A percentile compares a stretch with the other conserved stretches of the same genome.
Conservation (phyloP, 2,797 vertebrate genomes). For the Euthynnus affinis region DNA sequence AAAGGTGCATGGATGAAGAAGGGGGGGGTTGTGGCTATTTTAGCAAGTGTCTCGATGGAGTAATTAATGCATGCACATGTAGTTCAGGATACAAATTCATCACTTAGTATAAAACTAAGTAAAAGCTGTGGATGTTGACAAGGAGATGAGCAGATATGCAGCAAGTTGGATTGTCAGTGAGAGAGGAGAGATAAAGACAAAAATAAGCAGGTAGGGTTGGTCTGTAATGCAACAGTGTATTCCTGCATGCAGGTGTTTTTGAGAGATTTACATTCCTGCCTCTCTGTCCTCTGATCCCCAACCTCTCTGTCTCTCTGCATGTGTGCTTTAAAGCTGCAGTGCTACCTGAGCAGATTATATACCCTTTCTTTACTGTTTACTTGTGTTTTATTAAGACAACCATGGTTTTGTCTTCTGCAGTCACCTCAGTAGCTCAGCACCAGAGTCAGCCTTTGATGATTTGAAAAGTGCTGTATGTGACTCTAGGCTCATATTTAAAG, state of each 20-base stretch:
- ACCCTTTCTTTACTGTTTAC: conserved; percentile 33
- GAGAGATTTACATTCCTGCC: conserved; percentile 60
- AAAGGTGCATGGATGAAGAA: conserved; percentile 65
- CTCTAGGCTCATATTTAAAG: not conserved
- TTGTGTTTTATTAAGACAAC: conserved; percentile 53
- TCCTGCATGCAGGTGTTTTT: conserved; percentile 60
- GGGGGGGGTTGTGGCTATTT: conserved; percentile 55
- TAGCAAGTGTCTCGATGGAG: conserved; percentile 60
- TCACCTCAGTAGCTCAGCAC: conserved; percentile 1
- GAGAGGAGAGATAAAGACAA: conserved; percentile 24
- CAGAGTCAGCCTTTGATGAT: conserved; percentile 8
- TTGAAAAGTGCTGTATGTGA: not conserved
- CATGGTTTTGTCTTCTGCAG: conserved; percentile 23
- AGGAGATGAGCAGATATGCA: conserved; percentile 16
- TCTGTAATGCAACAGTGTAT: conserved; percentile 30
- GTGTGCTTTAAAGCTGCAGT: conserved; percentile 49
- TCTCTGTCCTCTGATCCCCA: conserved; percentile 48
- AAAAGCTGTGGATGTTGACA: conserved; percentile 18
- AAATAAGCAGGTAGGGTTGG: conserved; percentile 8
- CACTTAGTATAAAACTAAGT: conserved; percentile 4
- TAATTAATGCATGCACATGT: conserved; percentile 53
- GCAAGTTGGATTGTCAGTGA: conserved; percentile 13
- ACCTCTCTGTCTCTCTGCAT: conserved; percentile 7
- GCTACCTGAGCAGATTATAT: conserved; percentile 59
- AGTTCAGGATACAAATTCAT: conserved; percentile 15